phyloP scores from a whole-genome alignment of 2,113 vertebrate genomes.

The Lates calcarifer region DNA sequence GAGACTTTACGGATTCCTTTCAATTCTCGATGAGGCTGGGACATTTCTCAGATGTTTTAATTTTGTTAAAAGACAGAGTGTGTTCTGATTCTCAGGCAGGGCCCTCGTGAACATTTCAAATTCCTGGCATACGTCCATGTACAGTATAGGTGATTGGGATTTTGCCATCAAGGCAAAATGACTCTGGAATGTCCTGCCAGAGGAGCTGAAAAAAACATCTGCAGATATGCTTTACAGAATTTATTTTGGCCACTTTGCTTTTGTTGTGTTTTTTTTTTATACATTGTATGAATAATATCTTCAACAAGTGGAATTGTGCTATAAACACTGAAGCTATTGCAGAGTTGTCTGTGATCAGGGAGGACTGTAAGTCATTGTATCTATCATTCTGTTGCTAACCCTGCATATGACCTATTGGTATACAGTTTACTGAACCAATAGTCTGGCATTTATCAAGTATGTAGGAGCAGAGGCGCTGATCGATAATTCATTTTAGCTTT shows the following conservation, averaged over 20 bases:
- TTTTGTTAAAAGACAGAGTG: conserved; percentile 27
- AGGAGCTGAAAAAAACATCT: conserved; percentile 14
- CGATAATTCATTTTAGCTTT: conserved; percentile 57
- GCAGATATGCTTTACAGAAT: not conserved
- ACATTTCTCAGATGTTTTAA: conserved; percentile 44
- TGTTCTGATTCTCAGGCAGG: conserved; percentile 10
- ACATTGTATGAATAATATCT: not conserved
- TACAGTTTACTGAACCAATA: conserved; percentile 42
- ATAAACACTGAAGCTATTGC: not conserved
- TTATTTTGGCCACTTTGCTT: not conserved
- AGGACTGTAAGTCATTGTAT: conserved; percentile 3
- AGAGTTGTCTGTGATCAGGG: not conserved
- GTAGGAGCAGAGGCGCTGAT: conserved; percentile 30
- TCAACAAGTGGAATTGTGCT: not conserved
- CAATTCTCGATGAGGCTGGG: not conserved
- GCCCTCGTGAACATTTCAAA: conserved; percentile 8
- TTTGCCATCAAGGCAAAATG: conserved; percentile 15
- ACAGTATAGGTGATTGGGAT: conserved; percentile 21
- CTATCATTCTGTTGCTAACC: conserved; percentile 25
- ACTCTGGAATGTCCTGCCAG: not conserved
- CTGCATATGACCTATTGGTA: conserved; percentile 21
- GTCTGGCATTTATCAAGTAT: conserved; percentile 40
- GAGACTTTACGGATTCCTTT: conserved; percentile 33
- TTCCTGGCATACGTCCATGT: conserved; percentile 10
- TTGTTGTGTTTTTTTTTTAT: not conserved